phyloP scores from a whole-genome alignment of 1,140 invertebrate genomes.

The Sitophilus oryzae region DNA sequence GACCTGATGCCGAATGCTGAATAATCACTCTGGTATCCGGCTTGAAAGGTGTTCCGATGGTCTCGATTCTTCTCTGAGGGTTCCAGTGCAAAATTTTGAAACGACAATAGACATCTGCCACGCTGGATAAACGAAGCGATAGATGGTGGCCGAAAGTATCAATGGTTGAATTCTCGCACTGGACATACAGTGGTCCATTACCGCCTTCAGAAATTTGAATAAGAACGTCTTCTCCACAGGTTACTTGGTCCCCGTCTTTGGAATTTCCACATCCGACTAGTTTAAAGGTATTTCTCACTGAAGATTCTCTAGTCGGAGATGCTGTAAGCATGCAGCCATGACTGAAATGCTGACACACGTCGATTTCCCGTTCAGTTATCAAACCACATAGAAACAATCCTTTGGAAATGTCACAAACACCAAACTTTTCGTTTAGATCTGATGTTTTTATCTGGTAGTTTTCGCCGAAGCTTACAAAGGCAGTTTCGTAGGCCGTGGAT shows the following conservation, averaged over 20 bases:
- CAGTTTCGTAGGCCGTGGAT: constrained; percentile 24
- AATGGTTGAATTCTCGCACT: constrained; percentile 35
- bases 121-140: constrained; percentile 27
- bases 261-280: constrained; percentile 27
- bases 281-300: constrained; percentile 37
- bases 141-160: constrained; percentile 24
- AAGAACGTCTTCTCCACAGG: constrained; percentile 39
- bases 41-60: constrained; percentile 29
- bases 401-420: constrained; percentile 23
- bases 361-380: constrained; percentile 39
- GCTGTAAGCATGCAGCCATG: constrained; percentile 38
- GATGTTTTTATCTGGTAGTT: constrained; percentile 36
- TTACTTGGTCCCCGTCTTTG: constrained; percentile 27
- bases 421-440: constrained; percentile 23
- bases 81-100: constrained; percentile 38
- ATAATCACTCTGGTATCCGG: constrained; percentile 36
- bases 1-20: constrained; percentile 38
- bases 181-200: constrained; percentile 32
- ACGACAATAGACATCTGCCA: constrained; percentile 37
- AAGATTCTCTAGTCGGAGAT: constrained; percentile 28
- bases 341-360: constrained; percentile 32
- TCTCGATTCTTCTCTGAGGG: constrained; percentile 32
- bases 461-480: constrained; percentile 29
- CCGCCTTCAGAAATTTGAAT: constrained; percentile 32
- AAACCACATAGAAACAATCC: constrained; percentile 37